Evolutionary conservation across 2,797 vertebrate species (phyloP).

Genomic region (Hydrocynus forskahlii): DNA sequence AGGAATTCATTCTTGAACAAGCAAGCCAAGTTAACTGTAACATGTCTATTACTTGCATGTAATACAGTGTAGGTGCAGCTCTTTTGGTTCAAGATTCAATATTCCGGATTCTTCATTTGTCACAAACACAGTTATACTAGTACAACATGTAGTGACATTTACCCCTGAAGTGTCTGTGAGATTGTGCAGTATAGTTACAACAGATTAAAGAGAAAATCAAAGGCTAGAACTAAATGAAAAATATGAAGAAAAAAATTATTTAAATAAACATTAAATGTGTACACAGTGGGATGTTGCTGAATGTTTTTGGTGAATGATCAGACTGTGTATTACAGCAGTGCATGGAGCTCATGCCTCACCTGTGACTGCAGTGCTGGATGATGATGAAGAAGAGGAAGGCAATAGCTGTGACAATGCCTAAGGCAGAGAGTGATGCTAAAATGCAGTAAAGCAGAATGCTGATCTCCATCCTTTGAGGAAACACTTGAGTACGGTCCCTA

Average conservation of each 20-base stretch:
- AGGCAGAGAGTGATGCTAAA: constrained; percentile 81
- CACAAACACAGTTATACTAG: no score
- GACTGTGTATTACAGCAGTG: background rate
- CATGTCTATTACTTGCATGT: no score
- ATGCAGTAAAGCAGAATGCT: constrained; percentile 80
- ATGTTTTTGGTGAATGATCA: background rate
- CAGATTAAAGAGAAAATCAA: no score
- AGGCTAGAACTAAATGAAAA: no score
- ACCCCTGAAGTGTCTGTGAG: no score
- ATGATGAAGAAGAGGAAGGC: constrained; percentile 80
- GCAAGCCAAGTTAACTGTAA: background rate
- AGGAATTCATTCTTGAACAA: background rate
- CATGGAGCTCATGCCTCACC: constrained; percentile 70
- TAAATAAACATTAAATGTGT: no score
- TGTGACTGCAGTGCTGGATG: constrained; percentile 78
- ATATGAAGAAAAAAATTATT: no score
- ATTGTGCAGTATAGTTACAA: no score
- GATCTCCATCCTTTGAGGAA: constrained; percentile 79
- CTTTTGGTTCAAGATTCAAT: background rate
- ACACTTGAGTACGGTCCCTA: constrained; percentile 83
- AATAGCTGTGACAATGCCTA: constrained; percentile 84
- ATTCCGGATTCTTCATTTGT: no score
- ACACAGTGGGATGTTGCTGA: background rate
- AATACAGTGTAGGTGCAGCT: background rate
- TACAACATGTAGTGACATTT: no score